Conservation (phyloP, 1,140 invertebrate species). For the Drosophila nigrodunni region DNA sequence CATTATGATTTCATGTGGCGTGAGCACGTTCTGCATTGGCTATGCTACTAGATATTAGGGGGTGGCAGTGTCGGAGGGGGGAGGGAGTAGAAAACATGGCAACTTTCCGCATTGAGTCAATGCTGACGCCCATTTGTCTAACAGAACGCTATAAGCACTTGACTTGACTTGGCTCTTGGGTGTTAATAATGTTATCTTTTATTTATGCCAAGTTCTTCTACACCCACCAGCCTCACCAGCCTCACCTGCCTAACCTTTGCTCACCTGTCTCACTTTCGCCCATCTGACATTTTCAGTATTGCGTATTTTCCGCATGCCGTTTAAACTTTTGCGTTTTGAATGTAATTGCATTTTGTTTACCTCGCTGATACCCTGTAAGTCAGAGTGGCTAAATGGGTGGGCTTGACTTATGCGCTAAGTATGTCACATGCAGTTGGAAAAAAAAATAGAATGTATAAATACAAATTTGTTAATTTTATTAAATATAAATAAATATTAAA, state of each 20-base stretch:
- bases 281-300: neutral
- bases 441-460: too few relatives aligned
- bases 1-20: constrained; percentile 78
- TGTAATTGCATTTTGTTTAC: constrained; percentile 61
- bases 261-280: neutral
- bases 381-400: neutral
- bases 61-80: neutral
- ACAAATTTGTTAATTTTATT: too few relatives aligned
- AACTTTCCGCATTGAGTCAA: constrained; percentile 54
- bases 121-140: constrained; percentile 77
- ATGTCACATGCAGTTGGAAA: too few relatives aligned
- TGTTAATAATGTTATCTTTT: constrained; percentile 83
- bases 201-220: constrained; percentile 62
- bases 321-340: constrained; percentile 52
- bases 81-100: neutral
- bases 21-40: constrained; percentile 59
- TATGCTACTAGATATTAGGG: neutral
- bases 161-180: constrained; percentile 56
- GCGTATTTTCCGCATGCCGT: constrained; percentile 9
- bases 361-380: constrained; percentile 1
- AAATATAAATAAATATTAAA: too few relatives aligned
- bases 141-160: constrained; percentile 47
- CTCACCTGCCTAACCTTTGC: neutral
- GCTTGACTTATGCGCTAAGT: neutral
- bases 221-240: neutral